phyloP scores from a whole-genome alignment of 2,888 invertebrate species.

The Sarcophaga caerulescens region DNA sequence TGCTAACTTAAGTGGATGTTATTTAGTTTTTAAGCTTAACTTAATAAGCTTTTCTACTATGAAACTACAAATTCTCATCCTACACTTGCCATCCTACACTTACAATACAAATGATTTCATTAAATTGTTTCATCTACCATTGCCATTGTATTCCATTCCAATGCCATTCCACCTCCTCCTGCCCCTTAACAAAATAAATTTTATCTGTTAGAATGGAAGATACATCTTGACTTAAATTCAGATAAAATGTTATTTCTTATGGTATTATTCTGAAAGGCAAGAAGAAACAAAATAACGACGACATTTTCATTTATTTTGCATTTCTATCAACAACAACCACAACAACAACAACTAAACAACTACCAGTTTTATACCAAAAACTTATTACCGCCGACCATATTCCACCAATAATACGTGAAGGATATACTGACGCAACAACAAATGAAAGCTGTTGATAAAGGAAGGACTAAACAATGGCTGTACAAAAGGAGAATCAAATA shows the following conservation, averaged over 20 bases:
- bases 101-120: not conserved
- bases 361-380: not conserved
- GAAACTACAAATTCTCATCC: not conserved
- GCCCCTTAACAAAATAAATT: not conserved
- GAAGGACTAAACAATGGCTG: not conserved
- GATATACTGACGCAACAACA: too few relatives aligned
- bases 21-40: not conserved
- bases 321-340: not conserved
- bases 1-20: slow-evolving; percentile 1
- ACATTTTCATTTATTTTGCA: slow-evolving; percentile 34
- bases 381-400: too few relatives aligned
- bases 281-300: not conserved
- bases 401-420: too few relatives aligned
- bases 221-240: slow-evolving; percentile 3
- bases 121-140: not conserved
- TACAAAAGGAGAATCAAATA: not conserved
- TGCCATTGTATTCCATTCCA: not conserved
- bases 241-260: slow-evolving; percentile 4
- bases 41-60: not conserved
- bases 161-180: not conserved
- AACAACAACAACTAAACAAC: not conserved
- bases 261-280: not conserved
- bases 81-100: not conserved
- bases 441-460: not conserved
- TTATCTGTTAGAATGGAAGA: not conserved